Evolutionary conservation across 2,888 invertebrate genomes (phyloP).

Genomic region (Tanypteryx hageni): DNA sequence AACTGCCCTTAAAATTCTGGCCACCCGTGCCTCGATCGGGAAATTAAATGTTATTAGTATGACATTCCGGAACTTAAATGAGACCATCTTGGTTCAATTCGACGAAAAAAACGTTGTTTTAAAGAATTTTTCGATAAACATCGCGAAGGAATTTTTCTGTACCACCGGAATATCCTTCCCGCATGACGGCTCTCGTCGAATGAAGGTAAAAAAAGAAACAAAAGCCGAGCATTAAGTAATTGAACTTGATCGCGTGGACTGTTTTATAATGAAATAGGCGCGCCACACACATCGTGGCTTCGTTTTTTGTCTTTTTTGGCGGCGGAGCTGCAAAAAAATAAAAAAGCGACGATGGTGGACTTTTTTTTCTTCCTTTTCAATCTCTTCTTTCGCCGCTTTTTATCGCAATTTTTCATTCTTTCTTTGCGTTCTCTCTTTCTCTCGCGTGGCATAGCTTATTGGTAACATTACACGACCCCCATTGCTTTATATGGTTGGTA

Average conservation of each 20-base stretch:
- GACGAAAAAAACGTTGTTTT: no score
- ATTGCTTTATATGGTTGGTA: background rate
- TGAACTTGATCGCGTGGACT: background rate
- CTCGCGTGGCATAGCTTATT: background rate
- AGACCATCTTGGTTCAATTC: no score
- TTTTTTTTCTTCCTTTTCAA: background rate
- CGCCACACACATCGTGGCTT: background rate
- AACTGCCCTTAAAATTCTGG: no score
- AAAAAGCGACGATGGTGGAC: background rate
- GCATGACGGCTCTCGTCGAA: background rate
- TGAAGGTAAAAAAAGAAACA: background rate
- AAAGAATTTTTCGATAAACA: no score
- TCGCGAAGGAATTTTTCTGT: background rate
- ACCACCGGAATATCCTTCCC: background rate
- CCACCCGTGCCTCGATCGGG: no score
- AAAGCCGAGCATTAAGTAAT: constrained; percentile 18
- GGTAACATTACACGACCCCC: background rate
- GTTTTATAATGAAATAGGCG: background rate
- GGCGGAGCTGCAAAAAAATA: background rate
- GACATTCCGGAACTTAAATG: no score
- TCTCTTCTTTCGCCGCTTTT: background rate
- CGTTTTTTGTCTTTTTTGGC: background rate
- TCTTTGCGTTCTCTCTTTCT: no score
- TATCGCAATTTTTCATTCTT: background rate
- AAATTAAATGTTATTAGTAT: no score